Evolutionary conservation across 2,113 vertebrate genomes (phyloP), one percentile per base, ranked within the genome.

Genomic region (Larimichthys crocea): DNA sequence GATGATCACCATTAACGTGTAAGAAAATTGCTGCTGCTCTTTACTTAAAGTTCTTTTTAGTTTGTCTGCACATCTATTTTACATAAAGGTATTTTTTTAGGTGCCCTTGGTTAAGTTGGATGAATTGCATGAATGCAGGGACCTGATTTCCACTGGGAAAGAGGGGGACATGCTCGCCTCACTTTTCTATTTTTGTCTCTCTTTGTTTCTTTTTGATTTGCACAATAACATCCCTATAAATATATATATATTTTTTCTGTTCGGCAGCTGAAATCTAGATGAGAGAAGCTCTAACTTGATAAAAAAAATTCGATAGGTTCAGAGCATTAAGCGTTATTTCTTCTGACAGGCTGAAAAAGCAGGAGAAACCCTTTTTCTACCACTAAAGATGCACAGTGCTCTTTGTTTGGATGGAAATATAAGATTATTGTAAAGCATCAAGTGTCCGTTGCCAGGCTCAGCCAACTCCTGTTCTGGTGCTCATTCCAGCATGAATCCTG

Each of bases 51-150:
- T 53, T 20, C 5, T 1, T 29, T 62, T 52, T 8, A 46, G 49
- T 68, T 61, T 52, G 14, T 49, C n/a, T 40, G 64, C 49, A 63
- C 14, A 75, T 64, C n/a, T 77, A 2, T 68, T 69, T 69, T 42
- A 53, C 65, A 64, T 64, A 20, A 10, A 40, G 44, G 26, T 19
- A 0, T 19, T 24, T 72, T 72, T 35, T 42, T 11, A 42, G 15
- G 5, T 64, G 48, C 22, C 31, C 20, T 50, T 62, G 48, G 48
- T n/a, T 24, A 22, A 40, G 19, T 68, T 69, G 11, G n/a, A 15
- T 14, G 57, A 42, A 65, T 26, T 6, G 0, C 2, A 14, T 64
- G 40, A 56, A 16, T 24, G 20, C 20, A 40, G 10, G 20, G 17
- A 35, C 31, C 3, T 52, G 11, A 44, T 64, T 64, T 75, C 46